Evolutionary conservation across 2,113 vertebrate genomes (phyloP).

Genomic region (Mesocricetus auratus): DNA sequence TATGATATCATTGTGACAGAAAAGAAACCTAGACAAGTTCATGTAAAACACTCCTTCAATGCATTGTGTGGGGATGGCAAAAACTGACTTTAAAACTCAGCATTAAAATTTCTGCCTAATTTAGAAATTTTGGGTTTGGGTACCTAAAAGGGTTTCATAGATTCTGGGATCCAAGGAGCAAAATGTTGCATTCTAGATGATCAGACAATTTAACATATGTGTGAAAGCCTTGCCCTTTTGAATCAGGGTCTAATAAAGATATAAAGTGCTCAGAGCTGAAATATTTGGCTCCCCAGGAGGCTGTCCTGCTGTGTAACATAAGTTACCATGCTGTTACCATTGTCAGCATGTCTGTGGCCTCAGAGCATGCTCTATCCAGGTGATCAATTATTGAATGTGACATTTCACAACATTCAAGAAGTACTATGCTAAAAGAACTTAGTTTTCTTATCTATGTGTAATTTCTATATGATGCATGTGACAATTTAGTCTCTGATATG

Average conservation of each 20-base stretch:
- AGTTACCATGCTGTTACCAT: conserved; percentile 47
- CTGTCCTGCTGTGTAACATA: background rate
- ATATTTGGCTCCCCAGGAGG: background rate
- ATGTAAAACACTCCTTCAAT: background rate
- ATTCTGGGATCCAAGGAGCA: background rate
- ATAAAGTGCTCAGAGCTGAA: background rate
- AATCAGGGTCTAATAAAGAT: background rate
- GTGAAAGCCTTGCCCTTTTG: background rate
- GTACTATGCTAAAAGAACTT: conserved; percentile 44
- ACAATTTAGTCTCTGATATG: conserved; percentile 40
- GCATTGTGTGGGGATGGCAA: background rate
- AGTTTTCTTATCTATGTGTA: conserved; percentile 18
- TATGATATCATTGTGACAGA: background rate
- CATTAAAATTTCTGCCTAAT: background rate
- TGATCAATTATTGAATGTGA: conserved; percentile 73
- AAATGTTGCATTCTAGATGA: conserved; percentile 1
- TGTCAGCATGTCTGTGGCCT: conserved; percentile 26
- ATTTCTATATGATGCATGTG: conserved; percentile 38
- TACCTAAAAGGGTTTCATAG: background rate
- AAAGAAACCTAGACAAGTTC: background rate
- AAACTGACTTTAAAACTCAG: background rate
- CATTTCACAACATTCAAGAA: conserved; percentile 58
- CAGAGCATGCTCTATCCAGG: conserved; percentile 51
- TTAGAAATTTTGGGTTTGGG: background rate
- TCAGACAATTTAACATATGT: conserved; percentile 22